phyloP scores from a whole-genome alignment of 2,888 invertebrate genomes.

The Punctoribates punctum region DNA sequence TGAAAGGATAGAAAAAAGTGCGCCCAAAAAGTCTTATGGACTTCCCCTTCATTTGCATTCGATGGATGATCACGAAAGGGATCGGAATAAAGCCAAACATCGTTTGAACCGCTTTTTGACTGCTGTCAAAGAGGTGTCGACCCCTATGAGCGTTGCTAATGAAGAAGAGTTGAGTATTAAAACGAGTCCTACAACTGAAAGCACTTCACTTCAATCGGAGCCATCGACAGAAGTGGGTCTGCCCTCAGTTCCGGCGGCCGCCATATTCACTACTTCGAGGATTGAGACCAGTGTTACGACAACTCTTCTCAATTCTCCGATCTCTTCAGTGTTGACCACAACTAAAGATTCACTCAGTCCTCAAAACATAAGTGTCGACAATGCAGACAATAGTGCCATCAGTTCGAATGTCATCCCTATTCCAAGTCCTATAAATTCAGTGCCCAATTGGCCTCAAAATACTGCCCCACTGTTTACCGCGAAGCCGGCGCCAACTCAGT shows the following conservation, averaged over 20 bases:
- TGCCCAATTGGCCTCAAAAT: constrained; percentile 2
- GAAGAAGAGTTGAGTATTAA: no score
- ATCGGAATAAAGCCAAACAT: constrained; percentile 39
- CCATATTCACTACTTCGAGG: constrained; percentile 9
- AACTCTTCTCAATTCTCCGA: constrained; percentile 18
- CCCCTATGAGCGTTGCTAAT: neutral
- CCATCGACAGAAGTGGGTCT: neutral
- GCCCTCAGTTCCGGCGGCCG: constrained; percentile 22
- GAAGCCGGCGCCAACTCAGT: neutral
- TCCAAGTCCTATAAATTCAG: neutral
- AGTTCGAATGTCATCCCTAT: no score
- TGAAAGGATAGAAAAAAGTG: neutral
- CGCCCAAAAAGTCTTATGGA: neutral
- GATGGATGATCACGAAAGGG: constrained; percentile 40
- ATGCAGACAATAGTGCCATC: neutral
- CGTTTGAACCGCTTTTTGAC: constrained; percentile 32
- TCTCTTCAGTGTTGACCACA: constrained; percentile 19
- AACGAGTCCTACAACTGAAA: neutral
- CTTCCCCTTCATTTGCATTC: constrained; percentile 26
- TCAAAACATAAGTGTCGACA: neutral
- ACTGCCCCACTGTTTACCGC: neutral
- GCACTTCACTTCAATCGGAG: neutral
- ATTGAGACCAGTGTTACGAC: constrained; percentile 11
- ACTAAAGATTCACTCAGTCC: neutral
- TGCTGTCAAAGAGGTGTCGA: constrained; percentile 29